Evolutionary conservation across 2,888 invertebrate genomes (phyloP).

Genomic region (Notocelia uddmanniana): DNA sequence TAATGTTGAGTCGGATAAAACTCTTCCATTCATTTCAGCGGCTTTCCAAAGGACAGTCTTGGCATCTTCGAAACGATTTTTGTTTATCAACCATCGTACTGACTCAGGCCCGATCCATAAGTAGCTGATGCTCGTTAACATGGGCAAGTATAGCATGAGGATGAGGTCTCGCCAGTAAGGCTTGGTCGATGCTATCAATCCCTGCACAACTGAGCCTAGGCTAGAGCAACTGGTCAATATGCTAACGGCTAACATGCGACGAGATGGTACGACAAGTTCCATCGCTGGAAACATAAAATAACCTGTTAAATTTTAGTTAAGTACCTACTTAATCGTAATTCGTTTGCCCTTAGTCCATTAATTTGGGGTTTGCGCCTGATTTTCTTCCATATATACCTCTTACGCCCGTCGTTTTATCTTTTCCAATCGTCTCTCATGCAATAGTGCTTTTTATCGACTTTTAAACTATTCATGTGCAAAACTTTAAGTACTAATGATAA

Average conservation of each 20-base stretch:
- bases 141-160: slow-evolving; percentile 86
- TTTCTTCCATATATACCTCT: no score
- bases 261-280: slow-evolving; percentile 88
- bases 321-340: no score
- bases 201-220: slow-evolving; percentile 87
- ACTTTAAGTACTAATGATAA: no score
- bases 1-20: slow-evolving; percentile 65
- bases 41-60: slow-evolving; percentile 82
- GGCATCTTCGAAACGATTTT: slow-evolving; percentile 86
- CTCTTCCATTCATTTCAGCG: slow-evolving; percentile 81
- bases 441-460: no score
- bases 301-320: no score
- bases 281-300: slow-evolving; percentile 80
- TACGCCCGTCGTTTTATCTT: no score
- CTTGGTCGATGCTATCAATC: slow-evolving; percentile 85
- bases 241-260: slow-evolving; percentile 87
- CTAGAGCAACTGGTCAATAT: slow-evolving; percentile 87
- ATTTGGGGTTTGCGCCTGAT: no score
- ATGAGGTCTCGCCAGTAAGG: slow-evolving; percentile 87
- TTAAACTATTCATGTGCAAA: no score
- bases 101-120: slow-evolving; percentile 88
- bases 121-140: slow-evolving; percentile 85
- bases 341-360: no score
- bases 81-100: slow-evolving; percentile 89
- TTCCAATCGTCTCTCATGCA: no score